Base-by-base conservation (phyloP, 1,140 invertebrate species). In the Lasioglossum albipes region DNA sequence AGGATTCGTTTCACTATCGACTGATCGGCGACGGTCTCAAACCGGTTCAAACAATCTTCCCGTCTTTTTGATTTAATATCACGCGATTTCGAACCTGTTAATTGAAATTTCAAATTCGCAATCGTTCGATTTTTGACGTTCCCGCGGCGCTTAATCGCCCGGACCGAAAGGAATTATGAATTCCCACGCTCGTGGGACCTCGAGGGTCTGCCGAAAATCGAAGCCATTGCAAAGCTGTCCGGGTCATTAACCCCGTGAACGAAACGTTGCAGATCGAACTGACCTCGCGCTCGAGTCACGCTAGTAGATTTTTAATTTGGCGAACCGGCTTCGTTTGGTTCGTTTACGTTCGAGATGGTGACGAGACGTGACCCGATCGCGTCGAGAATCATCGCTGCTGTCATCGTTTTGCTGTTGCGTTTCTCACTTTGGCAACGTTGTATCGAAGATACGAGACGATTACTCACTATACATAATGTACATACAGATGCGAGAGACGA, bases 401-500 rank as follows among this genome's bases (percentile, higher is more conserved):
- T 85, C 83, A 82, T 84, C 52, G 59, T 79, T 79, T 79, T 75
- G 77, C 64, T 67, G 31, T 20, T 42, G 66, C 71, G 76, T 70
- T 13, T 54, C 27, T 22, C 67, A 52, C 36, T 20, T 27, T 5
- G 59, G 27, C 45, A 72, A 31, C 69, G 73, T 81, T 74, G 70
- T 73, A 36, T 36, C 31, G 79, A 75, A 69, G 81, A 75, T 54
- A 79, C 78, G 79, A 66, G 57, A 76, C 81, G 57, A 62, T 78
- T 75, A 73, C 77, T 81, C 73, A 20, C 75, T 87, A 87, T 88
- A 87, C 74, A 82, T 84, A 84, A 27, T 87, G 81, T 86, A 88
- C 75, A 87, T 87, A 87, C 42, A 31, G 22, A 22, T 36, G 42
- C 20, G 45, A 12, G 2, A 12, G 45, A 49, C 52, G 52, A 20